These are phyloP conservation scores for Micrasema longulum DNA, from an alignment of 1,140 invertebrate species.

Conservation along the genomic window DNA sequence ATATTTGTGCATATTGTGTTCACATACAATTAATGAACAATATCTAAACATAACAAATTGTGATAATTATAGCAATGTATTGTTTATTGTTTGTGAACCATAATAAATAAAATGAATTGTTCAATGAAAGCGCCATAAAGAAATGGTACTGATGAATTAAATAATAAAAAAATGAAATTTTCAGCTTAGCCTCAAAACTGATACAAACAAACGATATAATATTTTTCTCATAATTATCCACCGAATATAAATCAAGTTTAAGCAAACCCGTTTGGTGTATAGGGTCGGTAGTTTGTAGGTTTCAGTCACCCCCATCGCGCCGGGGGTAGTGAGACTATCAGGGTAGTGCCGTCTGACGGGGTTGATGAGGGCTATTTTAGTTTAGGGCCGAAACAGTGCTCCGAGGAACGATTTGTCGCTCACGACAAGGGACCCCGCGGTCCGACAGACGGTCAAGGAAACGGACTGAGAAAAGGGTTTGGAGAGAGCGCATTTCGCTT, in stretches of 20 bases:
- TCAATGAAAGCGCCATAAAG: background rate
- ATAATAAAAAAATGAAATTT: background rate
- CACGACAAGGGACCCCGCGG: background rate
- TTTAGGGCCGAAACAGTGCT: background rate
- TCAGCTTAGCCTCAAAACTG: background rate
- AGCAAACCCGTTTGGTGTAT: background rate
- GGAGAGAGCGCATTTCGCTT: background rate
- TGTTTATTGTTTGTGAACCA: too few species aligned
- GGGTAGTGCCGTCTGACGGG: background rate
- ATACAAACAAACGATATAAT: too few species aligned
- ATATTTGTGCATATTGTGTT: too few species aligned
- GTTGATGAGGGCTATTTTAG: constrained; percentile 4
- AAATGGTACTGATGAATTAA: background rate
- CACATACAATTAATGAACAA: too few species aligned
- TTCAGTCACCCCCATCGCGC: background rate
- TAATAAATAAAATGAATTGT: background rate
- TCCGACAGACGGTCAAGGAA: background rate
- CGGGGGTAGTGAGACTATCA: background rate
- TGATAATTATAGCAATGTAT: too few species aligned
- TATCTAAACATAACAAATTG: too few species aligned
- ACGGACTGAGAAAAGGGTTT: background rate
- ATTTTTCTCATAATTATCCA: too few species aligned
- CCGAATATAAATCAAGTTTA: background rate
- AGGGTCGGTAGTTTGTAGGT: background rate
- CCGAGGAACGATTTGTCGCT: background rate